Evolutionary conservation across 2,888 invertebrate species (phyloP).

Genomic region (Phrixothrix hirtus): DNA sequence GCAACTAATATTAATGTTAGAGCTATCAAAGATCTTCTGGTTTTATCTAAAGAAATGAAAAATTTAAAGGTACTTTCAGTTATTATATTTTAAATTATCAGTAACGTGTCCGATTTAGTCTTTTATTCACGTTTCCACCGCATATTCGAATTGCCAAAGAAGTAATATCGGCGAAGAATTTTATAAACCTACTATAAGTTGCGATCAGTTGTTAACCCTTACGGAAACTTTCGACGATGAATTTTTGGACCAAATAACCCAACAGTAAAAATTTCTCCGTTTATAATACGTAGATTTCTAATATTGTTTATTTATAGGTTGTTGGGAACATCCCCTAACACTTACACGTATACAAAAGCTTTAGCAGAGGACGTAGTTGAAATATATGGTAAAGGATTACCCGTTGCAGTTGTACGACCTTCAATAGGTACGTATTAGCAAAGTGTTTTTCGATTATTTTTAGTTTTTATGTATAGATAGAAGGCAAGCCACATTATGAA

Average conservation of each 20-base stretch:
- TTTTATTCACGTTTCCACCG: constrained; percentile 44
- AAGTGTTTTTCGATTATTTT: too few relatives aligned
- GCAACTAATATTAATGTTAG: constrained; percentile 59
- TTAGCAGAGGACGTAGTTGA: constrained; percentile 67
- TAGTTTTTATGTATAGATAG: too few relatives aligned
- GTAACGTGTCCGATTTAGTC: constrained; percentile 9
- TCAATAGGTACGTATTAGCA: constrained; percentile 62
- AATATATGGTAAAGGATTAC: constrained; percentile 60
- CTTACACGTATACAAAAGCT: constrained; percentile 74
- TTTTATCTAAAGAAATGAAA: constrained; percentile 58
- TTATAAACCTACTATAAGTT: constrained; percentile 57
- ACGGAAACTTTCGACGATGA: constrained; percentile 50
- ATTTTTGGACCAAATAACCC: constrained; percentile 47
- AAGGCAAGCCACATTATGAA: too few relatives aligned
- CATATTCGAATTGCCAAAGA: constrained; percentile 41
- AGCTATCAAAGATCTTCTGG: constrained; percentile 57
- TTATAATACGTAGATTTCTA: too few relatives aligned
- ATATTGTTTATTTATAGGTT: constrained; percentile 52
- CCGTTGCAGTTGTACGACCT: constrained; percentile 70
- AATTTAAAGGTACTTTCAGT: constrained; percentile 60
- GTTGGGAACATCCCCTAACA: constrained; percentile 67
- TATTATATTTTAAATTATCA: too few relatives aligned
- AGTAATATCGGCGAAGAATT: constrained; percentile 47
- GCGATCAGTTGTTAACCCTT: constrained; percentile 53
- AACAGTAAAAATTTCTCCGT: constrained; percentile 3